phyloP scores from a whole-genome alignment of 2,797 vertebrate genomes.

The Anniella stebbinsi region DNA sequence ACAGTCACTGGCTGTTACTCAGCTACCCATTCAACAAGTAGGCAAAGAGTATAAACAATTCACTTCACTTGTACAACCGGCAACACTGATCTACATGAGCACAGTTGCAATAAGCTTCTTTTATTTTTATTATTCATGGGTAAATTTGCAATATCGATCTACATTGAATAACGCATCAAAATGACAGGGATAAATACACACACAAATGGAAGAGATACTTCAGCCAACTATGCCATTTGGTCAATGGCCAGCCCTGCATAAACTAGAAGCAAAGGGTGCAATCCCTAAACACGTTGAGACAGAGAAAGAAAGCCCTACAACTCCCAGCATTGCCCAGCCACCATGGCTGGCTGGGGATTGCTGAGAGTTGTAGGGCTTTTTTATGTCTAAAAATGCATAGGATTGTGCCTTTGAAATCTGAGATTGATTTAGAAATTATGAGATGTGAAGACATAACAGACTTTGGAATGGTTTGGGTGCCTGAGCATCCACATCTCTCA shows the following conservation, averaged over 20 bases:
- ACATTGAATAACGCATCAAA: neutral
- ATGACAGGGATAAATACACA: neutral
- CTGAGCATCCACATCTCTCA: neutral
- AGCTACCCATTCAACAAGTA: neutral
- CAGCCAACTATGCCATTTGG: too few species aligned
- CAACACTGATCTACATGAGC: neutral
- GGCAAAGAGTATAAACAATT: neutral
- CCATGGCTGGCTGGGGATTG: too few species aligned
- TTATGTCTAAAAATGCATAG: too few species aligned
- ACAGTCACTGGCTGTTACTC: neutral
- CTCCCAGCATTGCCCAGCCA: too few species aligned
- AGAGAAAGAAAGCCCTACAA: too few species aligned
- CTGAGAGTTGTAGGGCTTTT: too few species aligned
- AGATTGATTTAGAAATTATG: neutral
- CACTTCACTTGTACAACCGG: neutral
- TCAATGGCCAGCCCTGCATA: too few species aligned
- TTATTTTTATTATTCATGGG: neutral
- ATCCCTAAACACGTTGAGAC: too few species aligned
- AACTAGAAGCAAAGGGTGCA: too few species aligned
- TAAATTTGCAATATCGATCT: neutral
- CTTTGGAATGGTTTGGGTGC: neutral
- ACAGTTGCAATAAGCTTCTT: neutral
- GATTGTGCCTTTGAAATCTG: neutral
- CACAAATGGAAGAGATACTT: too few species aligned
- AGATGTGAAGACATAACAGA: neutral